Conservation (phyloP, 2,113 vertebrate species). For the Hepsetus odoe region DNA sequence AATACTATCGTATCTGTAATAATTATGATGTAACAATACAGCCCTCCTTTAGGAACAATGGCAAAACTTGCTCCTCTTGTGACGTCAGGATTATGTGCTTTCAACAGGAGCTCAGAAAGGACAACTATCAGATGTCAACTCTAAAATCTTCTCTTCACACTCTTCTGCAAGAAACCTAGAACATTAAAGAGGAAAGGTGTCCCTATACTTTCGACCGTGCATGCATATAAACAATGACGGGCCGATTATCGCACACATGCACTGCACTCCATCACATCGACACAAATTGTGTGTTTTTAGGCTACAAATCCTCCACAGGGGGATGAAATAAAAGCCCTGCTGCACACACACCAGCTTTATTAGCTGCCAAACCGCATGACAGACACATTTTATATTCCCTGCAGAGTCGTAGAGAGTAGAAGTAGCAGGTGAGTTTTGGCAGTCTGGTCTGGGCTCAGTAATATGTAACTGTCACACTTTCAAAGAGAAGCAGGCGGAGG, state of each 20-base stretch:
- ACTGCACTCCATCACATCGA: not conserved
- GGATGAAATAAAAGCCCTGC: not conserved
- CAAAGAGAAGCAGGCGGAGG: conserved; percentile 17
- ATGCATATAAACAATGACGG: not conserved
- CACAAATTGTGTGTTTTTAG: not conserved
- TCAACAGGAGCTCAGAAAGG: too few species aligned
- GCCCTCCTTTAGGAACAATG: too few species aligned
- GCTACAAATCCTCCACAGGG: not conserved
- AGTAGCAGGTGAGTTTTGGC: conserved; percentile 5
- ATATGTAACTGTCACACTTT: conserved; percentile 42
- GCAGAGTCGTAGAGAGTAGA: not conserved
- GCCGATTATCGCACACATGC: not conserved
- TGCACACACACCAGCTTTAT: not conserved
- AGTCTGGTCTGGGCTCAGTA: conserved; percentile 21
- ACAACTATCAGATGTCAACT: too few species aligned
- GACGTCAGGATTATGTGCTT: too few species aligned
- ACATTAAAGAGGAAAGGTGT: not conserved
- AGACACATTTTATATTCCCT: conserved; percentile 1
- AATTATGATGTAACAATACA: not conserved
- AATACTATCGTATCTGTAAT: too few species aligned
- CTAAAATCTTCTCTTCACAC: too few species aligned
- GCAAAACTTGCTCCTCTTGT: too few species aligned
- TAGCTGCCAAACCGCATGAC: conserved; percentile 3
- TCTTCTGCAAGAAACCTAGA: too few species aligned
- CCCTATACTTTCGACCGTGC: not conserved